Percentiles rank a stretch among this genome's conserved stretches.
These are phyloP conservation scores for Vidua chalybeata DNA, from an alignment of 2,113 vertebrate genomes.

Conservation along the genomic window DNA sequence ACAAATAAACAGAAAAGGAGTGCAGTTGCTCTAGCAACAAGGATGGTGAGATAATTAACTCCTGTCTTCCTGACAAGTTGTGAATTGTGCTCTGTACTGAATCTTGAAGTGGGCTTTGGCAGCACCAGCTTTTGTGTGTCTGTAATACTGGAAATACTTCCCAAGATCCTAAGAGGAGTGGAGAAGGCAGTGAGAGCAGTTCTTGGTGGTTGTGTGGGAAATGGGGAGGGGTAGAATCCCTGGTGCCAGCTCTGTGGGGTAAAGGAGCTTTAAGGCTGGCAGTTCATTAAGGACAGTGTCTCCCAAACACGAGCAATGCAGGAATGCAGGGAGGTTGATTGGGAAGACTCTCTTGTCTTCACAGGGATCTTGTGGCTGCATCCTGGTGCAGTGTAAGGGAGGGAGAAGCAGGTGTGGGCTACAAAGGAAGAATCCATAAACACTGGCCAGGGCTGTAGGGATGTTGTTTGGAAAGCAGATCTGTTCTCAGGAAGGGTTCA, in stretches of 20 bases:
- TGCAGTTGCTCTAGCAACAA: constrained; percentile 50
- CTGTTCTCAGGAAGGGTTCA: background rate
- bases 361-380: background rate
- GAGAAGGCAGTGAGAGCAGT: background rate
- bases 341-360: background rate
- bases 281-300: background rate
- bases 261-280: background rate
- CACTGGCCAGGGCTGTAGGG: background rate
- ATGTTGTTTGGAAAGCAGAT: background rate
- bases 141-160: background rate
- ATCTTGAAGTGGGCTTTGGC: background rate
- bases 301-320: background rate
- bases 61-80: background rate
- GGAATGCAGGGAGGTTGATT: background rate
- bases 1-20: constrained; percentile 29
- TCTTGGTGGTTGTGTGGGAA: background rate
- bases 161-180: background rate
- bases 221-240: background rate
- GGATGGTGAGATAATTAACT: constrained; percentile 12
- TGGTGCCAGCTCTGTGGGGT: background rate
- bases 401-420: background rate
- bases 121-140: background rate
- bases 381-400: background rate
- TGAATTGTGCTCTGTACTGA: background rate
- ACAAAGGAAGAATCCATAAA: background rate